These are phyloP conservation scores for Stigmatopora nigra DNA, from an alignment of 2,113 vertebrate species.

Conservation along the genomic window DNA sequence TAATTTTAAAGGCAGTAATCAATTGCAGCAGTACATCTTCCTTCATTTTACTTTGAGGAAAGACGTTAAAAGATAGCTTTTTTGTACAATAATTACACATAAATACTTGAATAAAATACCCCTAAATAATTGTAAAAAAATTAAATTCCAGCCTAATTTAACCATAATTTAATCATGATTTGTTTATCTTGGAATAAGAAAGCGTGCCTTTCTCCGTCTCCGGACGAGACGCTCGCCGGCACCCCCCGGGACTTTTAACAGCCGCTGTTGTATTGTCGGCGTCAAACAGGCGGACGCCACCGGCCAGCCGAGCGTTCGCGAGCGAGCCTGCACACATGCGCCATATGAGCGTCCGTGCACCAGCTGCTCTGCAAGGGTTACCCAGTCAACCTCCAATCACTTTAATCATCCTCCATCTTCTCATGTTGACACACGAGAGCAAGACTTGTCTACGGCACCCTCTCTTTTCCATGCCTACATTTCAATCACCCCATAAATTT, in stretches of 20 bases:
- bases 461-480: too few species aligned
- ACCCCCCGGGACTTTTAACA: slow-evolving; percentile 61
- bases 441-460: not conserved
- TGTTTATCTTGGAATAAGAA: too few species aligned
- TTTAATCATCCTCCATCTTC: slow-evolving; percentile 57
- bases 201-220: not conserved
- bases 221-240: not conserved
- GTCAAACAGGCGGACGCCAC: slow-evolving; percentile 53
- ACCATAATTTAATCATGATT: too few species aligned
- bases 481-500: too few species aligned
- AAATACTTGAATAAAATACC: too few species aligned
- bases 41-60: too few species aligned
- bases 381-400: slow-evolving; percentile 65
- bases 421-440: slow-evolving; percentile 42
- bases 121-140: too few species aligned
- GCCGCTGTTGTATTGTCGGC: slow-evolving; percentile 58
- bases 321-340: slow-evolving; percentile 20
- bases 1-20: too few species aligned
- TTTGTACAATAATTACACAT: too few species aligned
- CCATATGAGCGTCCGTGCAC: slow-evolving; percentile 66
- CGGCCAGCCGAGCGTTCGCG: slow-evolving; percentile 52
- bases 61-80: too few species aligned
- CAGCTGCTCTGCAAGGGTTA: slow-evolving; percentile 68
- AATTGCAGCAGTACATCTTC: too few species aligned
- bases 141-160: too few species aligned